Evolutionary conservation across 2,113 vertebrate genomes (phyloP), one percentile per base, ranked within the genome.

Genomic region (Mustela lutreola): DNA sequence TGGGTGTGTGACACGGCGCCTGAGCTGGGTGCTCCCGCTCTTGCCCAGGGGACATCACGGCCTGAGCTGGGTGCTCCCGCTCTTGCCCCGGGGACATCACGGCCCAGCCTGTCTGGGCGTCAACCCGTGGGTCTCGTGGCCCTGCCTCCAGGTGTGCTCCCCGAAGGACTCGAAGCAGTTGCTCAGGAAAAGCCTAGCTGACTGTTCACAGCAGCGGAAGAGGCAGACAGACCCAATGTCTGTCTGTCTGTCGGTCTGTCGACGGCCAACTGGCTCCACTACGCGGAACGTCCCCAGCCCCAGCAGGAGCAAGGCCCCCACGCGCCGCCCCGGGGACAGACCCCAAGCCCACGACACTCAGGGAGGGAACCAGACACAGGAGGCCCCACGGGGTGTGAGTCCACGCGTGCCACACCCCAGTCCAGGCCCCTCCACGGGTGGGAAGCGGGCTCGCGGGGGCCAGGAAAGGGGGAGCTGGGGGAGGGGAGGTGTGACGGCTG

Each of bases 321-420:
- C 1, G 7, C 14, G 4, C 8, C 1, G 3, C 45, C 45, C 42
- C 4, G 1, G 4, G 45, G 45, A 79, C 2, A 0, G 76, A 21
- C 45, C 45, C 76, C 1, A 1, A 53, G 28, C 45, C 9, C 45
- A 33, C 15, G 4, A 19, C 0, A 16, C 16, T 11, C 28, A 19
- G 45, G 45, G 28, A 50, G 16, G 45, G 76, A 31, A 6, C 76
- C 45, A 19, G 45, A 33, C 76, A 50, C 76, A 5, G 7, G 0
- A 19, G 76, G 45, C 76, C 45, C 0, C 76, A 11, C 4, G 10
- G 45, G 28, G 28, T 33, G 28, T 19, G 76, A 21, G 45, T 33
- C 28, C 76, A 5, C 5, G 16, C 19, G 16, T 1, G 76, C 2
- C 28, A 33, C 48, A 21, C 2, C 31, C 45, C 16, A 5, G 45